Evolutionary conservation across 2,113 vertebrate species (phyloP).

Genomic region (Motacilla tschutschensis): DNA sequence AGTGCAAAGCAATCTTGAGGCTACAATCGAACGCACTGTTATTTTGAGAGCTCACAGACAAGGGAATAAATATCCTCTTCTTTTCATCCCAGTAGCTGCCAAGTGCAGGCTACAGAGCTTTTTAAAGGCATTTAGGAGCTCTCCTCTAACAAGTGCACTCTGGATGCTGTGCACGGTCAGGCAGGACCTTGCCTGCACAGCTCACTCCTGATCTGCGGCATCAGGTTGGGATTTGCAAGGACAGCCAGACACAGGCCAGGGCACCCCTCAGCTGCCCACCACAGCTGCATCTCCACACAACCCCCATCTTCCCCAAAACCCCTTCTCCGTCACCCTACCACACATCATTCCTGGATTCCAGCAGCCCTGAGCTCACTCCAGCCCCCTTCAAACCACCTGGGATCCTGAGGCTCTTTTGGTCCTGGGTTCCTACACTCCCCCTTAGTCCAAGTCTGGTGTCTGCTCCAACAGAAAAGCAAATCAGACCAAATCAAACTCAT

Average conservation of each 20-base stretch:
- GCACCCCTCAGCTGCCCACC: neutral
- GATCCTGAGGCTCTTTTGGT: neutral
- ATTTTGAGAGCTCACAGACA: constrained; percentile 28
- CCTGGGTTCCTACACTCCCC: neutral
- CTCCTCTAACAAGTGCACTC: neutral
- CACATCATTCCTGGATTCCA: neutral
- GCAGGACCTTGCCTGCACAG: neutral
- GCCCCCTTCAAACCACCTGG: neutral
- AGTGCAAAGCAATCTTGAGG: constrained; percentile 36
- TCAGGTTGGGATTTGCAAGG: neutral
- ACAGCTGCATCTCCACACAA: neutral
- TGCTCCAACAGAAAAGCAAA: neutral
- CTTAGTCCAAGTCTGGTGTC: neutral
- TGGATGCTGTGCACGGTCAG: neutral
- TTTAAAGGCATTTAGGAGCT: constrained; percentile 41
- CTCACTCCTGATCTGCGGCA: neutral
- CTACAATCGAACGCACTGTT: constrained; percentile 24
- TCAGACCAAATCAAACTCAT: neutral
- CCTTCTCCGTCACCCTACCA: fast-evolving
- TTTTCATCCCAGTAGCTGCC: constrained; percentile 49
- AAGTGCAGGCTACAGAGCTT: constrained; percentile 53
- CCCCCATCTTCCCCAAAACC: neutral
- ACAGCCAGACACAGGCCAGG: neutral
- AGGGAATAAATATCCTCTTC: constrained; percentile 52
- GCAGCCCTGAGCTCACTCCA: neutral